phyloP scores from a whole-genome alignment of 2,888 invertebrate genomes.

The Pinctada fucata region DNA sequence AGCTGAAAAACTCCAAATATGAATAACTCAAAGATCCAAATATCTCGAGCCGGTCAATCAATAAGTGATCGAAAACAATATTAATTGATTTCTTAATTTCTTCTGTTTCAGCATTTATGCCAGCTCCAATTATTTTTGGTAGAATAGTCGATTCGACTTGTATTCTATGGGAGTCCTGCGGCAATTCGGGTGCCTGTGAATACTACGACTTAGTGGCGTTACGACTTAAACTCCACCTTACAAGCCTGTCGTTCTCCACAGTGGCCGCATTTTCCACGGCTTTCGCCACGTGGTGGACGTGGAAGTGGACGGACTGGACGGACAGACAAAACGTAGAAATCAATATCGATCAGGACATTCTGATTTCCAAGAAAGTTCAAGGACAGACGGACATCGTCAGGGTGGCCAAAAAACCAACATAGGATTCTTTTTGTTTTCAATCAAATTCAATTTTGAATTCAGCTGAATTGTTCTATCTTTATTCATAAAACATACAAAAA shows the following conservation, averaged over 20 bases:
- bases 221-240: not conserved
- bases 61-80: too few species aligned
- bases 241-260: not conserved
- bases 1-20: too few species aligned
- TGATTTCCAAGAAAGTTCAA: not conserved
- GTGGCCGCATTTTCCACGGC: not conserved
- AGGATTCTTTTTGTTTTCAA: too few species aligned
- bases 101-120: constrained; percentile 3
- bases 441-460: too few species aligned
- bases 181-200: constrained; percentile 8
- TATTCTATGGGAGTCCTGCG: constrained; percentile 8
- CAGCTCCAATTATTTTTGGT: constrained; percentile 9
- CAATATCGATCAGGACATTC: not conserved
- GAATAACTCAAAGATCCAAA: too few species aligned
- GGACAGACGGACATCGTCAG: not conserved
- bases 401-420: not conserved
- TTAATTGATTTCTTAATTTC: not conserved
- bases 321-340: not conserved
- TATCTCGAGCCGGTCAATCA: too few species aligned
- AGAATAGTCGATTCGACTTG: constrained; percentile 1
- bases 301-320: constrained; percentile 13
- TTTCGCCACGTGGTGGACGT: not conserved
- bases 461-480: too few species aligned
- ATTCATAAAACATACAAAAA: too few species aligned
- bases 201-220: not conserved